Conservation (phyloP, 2,888 invertebrate genomes). For the Spilosoma lubricipeda region DNA sequence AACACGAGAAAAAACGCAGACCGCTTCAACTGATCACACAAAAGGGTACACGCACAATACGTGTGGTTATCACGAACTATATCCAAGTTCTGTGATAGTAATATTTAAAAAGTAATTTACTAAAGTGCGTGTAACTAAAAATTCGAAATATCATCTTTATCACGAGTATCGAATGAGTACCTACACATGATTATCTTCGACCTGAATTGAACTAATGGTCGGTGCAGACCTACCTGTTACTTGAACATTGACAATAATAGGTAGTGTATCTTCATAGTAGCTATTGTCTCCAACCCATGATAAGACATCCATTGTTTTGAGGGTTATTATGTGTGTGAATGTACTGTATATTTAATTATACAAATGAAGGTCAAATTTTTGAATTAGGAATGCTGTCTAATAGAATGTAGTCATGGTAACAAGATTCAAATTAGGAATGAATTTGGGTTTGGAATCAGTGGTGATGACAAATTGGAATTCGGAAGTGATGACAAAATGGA, state of each 20-base stretch:
- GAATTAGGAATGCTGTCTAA: background rate
- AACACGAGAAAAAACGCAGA: no score
- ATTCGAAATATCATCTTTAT: background rate
- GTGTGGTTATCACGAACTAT: background rate
- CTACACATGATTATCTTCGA: background rate
- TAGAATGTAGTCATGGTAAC: background rate
- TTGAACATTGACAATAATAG: background rate
- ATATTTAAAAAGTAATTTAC: background rate
- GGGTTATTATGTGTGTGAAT: background rate
- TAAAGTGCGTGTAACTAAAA: background rate
- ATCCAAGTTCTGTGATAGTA: background rate
- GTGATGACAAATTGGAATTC: background rate
- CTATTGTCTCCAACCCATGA: conserved; percentile 1
- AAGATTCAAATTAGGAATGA: background rate
- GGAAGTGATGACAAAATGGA: background rate
- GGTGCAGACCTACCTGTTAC: background rate
- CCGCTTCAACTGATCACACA: background rate
- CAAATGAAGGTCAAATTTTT: background rate
- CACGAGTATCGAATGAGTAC: background rate
- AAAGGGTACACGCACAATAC: background rate
- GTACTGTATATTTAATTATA: background rate
- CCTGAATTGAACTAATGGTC: background rate
- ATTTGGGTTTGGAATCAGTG: background rate
- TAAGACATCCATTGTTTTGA: conserved; percentile 2
- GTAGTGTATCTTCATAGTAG: background rate